These are phyloP conservation scores for Baryphthengus martii DNA, from an alignment of 2,113 vertebrate genomes.

Conservation along the genomic window DNA sequence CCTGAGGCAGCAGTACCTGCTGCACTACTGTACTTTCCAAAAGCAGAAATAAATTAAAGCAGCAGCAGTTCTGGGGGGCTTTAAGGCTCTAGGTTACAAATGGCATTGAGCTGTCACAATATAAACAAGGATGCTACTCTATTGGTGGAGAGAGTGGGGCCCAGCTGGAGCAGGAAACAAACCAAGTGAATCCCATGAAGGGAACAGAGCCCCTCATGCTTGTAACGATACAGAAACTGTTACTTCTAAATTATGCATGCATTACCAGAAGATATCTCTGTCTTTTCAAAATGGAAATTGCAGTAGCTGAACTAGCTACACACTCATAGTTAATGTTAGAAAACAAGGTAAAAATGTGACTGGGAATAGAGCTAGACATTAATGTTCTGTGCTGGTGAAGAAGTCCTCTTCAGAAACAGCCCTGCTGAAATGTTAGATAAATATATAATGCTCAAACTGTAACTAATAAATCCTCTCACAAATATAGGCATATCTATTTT, in stretches of 20 bases:
- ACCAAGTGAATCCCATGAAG: not conserved
- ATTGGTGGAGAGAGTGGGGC: not conserved
- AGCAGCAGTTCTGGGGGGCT: not conserved
- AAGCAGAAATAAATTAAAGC: not conserved
- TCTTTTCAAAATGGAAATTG: not conserved
- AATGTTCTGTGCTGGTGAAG: not conserved
- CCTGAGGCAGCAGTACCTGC: not conserved
- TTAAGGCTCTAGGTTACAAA: not conserved
- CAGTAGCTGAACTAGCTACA: not conserved
- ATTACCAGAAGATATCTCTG: not conserved
- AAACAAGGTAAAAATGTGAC: not conserved
- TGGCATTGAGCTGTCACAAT: not conserved
- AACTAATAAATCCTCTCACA: conserved; percentile 9
- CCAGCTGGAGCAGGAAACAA: not conserved
- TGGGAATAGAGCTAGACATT: not conserved
- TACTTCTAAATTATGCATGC: not conserved
- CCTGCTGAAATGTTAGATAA: conserved; percentile 9
- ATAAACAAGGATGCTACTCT: not conserved
- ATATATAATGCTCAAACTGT: not conserved
- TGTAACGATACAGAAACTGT: not conserved
- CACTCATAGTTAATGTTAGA: not conserved
- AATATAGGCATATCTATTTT: conserved; percentile 14
- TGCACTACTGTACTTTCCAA: not conserved
- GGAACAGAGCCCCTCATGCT: not conserved
- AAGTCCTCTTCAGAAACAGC: not conserved